Base-by-base conservation (phyloP, 2,113 vertebrate species). In the Empidonax alnorum region DNA sequence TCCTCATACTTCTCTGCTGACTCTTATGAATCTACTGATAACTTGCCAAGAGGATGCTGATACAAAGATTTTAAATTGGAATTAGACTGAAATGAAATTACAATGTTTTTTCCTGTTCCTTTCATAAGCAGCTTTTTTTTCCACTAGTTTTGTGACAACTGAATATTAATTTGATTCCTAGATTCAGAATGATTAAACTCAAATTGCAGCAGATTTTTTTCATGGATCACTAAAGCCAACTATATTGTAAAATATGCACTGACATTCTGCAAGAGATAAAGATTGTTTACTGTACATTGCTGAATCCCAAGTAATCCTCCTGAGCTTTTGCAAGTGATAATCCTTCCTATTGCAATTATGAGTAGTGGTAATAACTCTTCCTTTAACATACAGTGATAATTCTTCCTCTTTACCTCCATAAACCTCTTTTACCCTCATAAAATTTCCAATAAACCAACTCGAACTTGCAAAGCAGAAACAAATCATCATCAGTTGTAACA, bases 181-280 rank as follows among this genome's bases (percentile, higher is more conserved):
- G 78, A 95, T 86, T 86, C 88, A 79, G 37, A 94, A 88, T 81
- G 44, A 91, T 77, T 87, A 84, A 92, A 89, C 19, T 77, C 47
- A 81, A 95, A 95, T 78, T 85, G 78, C 87, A 93, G 71, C 12
- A 86, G 61, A 58, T 44, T 78, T 92, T 89, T 93, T 96, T 73
- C 72, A 84, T 14, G 72, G 31, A 87, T 10, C 28, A 66, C n/a
- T 80, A 65, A 75, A n/a, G 2, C 31, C 25, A 95, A 35, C 66
- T 52, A 31, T 62, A 62, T 68, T 77, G 31, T 86, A 95, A 85
- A 91, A 85, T 79, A 77, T 59, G 52, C 44, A 65, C 67, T 94
- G 90, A 78, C 86, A 95, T 95, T 89, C 82, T 77, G 52, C 76
- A 85, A 92, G 65, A 94, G 84, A 96, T 95, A 94, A 93, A 92